Conservation (phyloP, 1,140 invertebrate species). For the Thaumetopoea pityocampa region DNA sequence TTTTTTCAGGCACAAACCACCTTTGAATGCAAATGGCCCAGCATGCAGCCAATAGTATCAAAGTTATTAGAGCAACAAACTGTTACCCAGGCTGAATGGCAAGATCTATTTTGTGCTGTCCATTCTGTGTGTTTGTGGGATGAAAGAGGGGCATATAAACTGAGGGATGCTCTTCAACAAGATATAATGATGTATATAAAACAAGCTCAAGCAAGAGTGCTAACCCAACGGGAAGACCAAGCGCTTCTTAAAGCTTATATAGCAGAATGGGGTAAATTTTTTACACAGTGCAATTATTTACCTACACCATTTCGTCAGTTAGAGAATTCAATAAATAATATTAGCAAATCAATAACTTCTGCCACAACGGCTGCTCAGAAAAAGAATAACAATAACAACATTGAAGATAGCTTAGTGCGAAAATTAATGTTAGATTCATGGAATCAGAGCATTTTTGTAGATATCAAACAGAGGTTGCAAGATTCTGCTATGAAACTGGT, state of each 20-base stretch:
- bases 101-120: constrained; percentile 96
- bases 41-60: constrained; percentile 93
- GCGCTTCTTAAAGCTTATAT: constrained; percentile 97
- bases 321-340: constrained; percentile 84
- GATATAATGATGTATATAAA: constrained; percentile 97
- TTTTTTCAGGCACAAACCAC: constrained; percentile 79
- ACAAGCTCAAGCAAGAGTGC: constrained; percentile 92
- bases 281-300: constrained; percentile 97
- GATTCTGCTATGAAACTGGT: constrained; percentile 98
- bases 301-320: constrained; percentile 96
- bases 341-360: constrained; percentile 54
- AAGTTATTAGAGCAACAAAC: constrained; percentile 95
- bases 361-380: constrained; percentile 78
- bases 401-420: constrained; percentile 94
- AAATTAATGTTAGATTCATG: constrained; percentile 98
- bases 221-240: constrained; percentile 94
- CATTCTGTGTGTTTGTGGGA: constrained; percentile 97
- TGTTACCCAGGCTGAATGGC: constrained; percentile 96
- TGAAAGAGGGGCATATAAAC: constrained; percentile 91
- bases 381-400: constrained; percentile 81
- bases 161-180: constrained; percentile 91
- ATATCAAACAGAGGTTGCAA: constrained; percentile 95
- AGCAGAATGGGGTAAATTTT: constrained; percentile 97
- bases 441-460: constrained; percentile 97
- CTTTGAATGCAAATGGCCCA: constrained; percentile 97